Percentiles rank a stretch among this genome's conserved stretches.
phyloP scores from a whole-genome alignment of 2,113 vertebrate genomes.

The chimpanzee (Pan troglodytes) region DNA sequence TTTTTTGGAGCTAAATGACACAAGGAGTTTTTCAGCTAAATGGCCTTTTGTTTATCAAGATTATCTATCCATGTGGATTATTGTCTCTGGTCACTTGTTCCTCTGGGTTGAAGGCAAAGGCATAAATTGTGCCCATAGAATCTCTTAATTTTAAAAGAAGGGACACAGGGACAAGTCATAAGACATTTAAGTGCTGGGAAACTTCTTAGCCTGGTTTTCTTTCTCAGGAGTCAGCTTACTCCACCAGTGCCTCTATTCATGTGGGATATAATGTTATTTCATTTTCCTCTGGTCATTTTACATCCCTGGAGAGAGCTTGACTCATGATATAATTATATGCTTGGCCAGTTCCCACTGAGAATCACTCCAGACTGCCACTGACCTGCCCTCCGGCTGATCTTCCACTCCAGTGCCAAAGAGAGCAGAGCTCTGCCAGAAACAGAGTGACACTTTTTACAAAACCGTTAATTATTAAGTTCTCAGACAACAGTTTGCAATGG shows the following conservation, averaged over 20 bases:
- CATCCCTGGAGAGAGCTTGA: slow-evolving; percentile 77
- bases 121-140: background rate
- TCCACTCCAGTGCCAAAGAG: background rate
- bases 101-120: background rate
- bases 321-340: slow-evolving; percentile 79
- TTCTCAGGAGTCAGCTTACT: slow-evolving; percentile 75
- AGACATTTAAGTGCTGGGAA: slow-evolving; percentile 66
- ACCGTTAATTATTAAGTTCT: background rate
- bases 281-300: slow-evolving; percentile 75
- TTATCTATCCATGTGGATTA: background rate
- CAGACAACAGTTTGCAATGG: background rate
- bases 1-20: background rate
- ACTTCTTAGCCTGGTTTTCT: slow-evolving; percentile 51
- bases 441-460: background rate
- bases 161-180: background rate
- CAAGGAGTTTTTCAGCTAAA: background rate
- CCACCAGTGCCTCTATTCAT: slow-evolving; percentile 61
- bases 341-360: slow-evolving; percentile 70
- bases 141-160: slow-evolving; percentile 13
- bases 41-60: background rate
- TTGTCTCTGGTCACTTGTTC: background rate
- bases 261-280: slow-evolving; percentile 76
- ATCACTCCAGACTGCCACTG: slow-evolving; percentile 41
- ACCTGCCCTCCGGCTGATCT: background rate
- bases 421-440: background rate